Percentiles rank a stretch among this genome's conserved stretches.
Evolutionary conservation across 2,113 vertebrate species (phyloP).

Genomic region (Aphyosemion australe): DNA sequence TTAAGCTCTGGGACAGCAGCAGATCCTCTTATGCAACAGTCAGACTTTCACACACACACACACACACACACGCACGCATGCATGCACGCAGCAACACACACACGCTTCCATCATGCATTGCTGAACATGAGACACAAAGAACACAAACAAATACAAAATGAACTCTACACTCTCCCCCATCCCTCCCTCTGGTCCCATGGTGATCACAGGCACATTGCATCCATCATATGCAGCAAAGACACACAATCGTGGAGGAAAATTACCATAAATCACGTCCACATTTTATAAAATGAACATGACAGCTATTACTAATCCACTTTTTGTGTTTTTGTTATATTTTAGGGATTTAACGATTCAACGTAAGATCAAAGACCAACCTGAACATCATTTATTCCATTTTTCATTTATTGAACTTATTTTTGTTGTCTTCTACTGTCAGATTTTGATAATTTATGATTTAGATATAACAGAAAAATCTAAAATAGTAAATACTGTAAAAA

Average conservation of each 20-base stretch:
- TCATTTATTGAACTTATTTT: not conserved
- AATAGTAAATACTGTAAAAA: not conserved
- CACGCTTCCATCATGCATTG: slow-evolving; percentile 36
- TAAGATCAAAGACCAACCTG: no score
- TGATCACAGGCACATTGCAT: not conserved
- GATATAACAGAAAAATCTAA: not conserved
- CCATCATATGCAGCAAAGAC: not conserved
- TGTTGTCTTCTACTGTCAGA: not conserved
- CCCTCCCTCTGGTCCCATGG: not conserved
- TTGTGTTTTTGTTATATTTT: no score
- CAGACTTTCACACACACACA: slow-evolving; percentile 45
- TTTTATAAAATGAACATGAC: no score
- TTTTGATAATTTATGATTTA: not conserved
- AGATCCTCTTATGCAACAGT: slow-evolving; percentile 78
- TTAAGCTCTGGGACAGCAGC: slow-evolving; percentile 76
- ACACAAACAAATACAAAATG: slow-evolving; percentile 22
- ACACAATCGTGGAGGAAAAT: not conserved
- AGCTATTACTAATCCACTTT: no score
- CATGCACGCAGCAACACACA: slow-evolving; percentile 21
- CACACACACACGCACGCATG: no score
- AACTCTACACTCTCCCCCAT: not conserved
- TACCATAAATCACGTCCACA: no score
- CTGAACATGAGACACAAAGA: slow-evolving; percentile 51
- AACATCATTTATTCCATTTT: not conserved
- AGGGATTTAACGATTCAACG: no score